phyloP scores from a whole-genome alignment of 1,140 invertebrate species.

The Neotoxoptera formosana region DNA sequence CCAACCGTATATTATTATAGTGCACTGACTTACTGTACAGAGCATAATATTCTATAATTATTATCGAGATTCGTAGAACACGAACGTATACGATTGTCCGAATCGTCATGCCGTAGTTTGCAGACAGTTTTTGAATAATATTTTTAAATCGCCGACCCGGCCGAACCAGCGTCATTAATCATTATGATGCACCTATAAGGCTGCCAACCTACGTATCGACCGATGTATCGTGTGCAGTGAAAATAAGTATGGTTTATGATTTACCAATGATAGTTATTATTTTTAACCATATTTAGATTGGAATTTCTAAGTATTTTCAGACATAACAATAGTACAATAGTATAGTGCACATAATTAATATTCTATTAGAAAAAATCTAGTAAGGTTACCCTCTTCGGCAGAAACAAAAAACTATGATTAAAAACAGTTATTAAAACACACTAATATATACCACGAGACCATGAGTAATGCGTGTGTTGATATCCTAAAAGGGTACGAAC shows the following conservation, averaged over 20 bases:
- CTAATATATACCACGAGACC: background rate
- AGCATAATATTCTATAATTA: background rate
- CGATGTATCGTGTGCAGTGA: background rate
- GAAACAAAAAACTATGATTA: background rate
- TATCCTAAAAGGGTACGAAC: background rate
- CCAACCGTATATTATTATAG: background rate
- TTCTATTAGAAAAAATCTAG: background rate
- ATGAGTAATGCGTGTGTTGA: too few relatives aligned
- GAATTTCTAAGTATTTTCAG: background rate
- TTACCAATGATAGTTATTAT: background rate
- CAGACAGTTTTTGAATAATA: background rate
- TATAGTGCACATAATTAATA: background rate
- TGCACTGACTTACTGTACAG: background rate
- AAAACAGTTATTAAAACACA: too few relatives aligned
- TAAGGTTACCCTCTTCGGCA: background rate
- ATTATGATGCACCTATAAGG: background rate
- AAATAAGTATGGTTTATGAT: background rate
- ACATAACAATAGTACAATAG: background rate
- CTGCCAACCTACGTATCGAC: background rate
- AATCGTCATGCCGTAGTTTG: background rate
- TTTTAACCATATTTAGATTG: constrained; percentile 12
- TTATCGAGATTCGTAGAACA: background rate
- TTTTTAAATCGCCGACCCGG: background rate
- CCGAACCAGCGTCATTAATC: background rate
- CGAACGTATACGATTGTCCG: background rate